Evolutionary conservation across 1,140 invertebrate genomes (phyloP).

Genomic region (Drosophila punjabiensis): DNA sequence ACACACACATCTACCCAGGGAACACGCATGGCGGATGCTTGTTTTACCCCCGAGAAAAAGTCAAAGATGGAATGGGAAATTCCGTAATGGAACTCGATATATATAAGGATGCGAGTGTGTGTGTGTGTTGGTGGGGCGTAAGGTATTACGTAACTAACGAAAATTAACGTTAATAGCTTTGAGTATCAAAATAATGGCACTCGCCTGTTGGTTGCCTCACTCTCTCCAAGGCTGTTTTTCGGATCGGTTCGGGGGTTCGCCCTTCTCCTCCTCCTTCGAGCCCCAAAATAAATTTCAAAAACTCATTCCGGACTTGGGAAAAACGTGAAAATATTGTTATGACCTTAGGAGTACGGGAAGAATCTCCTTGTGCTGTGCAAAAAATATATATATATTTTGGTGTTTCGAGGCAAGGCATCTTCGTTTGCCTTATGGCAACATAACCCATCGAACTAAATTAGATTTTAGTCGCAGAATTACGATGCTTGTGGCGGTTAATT

Average conservation of each 20-base stretch:
- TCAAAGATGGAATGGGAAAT: conserved; percentile 41
- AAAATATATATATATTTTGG: conserved; percentile 1
- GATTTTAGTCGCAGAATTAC: conserved; percentile 77
- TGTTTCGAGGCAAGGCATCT: not conserved
- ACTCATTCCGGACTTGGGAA: conserved; percentile 82
- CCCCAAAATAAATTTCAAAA: conserved; percentile 76
- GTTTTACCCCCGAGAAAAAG: conserved; percentile 59
- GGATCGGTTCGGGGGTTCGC: conserved; percentile 37
- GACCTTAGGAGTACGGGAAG: conserved; percentile 40
- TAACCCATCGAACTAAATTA: conserved; percentile 76
- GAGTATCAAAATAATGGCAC: conserved; percentile 81
- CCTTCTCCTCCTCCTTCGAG: not conserved
- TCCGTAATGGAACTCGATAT: conserved; percentile 72
- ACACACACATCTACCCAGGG: conserved; percentile 44
- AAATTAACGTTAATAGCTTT: conserved; percentile 83
- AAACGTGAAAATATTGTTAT: conserved; percentile 84
- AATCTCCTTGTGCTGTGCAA: conserved; percentile 12
- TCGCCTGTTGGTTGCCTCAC: conserved; percentile 56
- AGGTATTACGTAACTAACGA: conserved; percentile 84
- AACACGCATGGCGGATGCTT: conserved; percentile 63
- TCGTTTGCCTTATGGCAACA: conserved; percentile 19
- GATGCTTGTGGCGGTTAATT: conserved; percentile 68
- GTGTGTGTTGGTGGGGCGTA: conserved; percentile 46
- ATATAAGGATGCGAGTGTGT: conserved; percentile 23
- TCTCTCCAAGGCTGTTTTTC: conserved; percentile 39